Evolutionary conservation across 1,140 invertebrate genomes (phyloP), one percentile per base, ranked within the genome.

Genomic region (Popillia japonica): DNA sequence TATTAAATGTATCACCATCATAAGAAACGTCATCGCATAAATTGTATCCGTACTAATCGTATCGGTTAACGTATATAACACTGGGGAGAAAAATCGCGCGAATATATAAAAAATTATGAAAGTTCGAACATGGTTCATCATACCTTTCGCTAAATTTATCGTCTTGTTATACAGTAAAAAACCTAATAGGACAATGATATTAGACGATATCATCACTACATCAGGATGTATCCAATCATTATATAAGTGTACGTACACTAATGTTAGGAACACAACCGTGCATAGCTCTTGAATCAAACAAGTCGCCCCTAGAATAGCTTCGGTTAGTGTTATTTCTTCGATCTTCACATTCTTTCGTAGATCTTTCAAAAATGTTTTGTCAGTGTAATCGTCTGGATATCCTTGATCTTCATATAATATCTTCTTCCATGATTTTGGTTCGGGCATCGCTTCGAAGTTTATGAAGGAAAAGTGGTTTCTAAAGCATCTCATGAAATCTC

Each of bases 11-110:
- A 64, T 20, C 0, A 75, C 81, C 86, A 99, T 92, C 92, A 98
- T 96, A 44, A 96, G 90, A 72, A 94, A 92, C 22, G 96, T 92
- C 89, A 94, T 96, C 0, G 95, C 94, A 84, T 98, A 98, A 84
- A 99, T 98, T 2, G 97, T 98, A 86, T 99, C 97, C 0, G 97
- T 99, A 84, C 96, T 98, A 0, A 99, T 94, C 0, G 96, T 97
- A 86, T 98, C 95, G 0, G 98, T 99, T 41, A 99, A 88, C 0
- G 96, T 98, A 86, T 98, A 96, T n/a, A 99, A 87, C 27, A 98
- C 91, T 0, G 97, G 96, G 0, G 96, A 97, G 68, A 98, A 89
- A 48, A 96, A 90, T 83, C 94, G 96, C 23, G 95, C 94, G 84
- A 97, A 94, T 0, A 93, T 90, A 3, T 96, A 84, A 85, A 96